These are phyloP conservation scores for Gortyna flavago DNA, from an alignment of 2,888 invertebrate genomes.

Conservation along the genomic window DNA sequence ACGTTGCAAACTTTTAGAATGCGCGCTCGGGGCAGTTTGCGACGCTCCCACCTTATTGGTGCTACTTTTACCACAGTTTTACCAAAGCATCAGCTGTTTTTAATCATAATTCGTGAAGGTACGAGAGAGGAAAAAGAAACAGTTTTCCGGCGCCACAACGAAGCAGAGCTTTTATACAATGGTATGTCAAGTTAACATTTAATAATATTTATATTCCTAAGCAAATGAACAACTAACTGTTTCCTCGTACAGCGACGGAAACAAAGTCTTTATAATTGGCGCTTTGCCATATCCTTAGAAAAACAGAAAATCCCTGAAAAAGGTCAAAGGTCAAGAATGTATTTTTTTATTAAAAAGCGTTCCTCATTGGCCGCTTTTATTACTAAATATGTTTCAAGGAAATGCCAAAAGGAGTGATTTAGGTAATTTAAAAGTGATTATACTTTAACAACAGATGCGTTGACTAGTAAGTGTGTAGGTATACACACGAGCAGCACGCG, in stretches of 20 bases:
- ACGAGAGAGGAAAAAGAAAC: not conserved
- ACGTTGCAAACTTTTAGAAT: not conserved
- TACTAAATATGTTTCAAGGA: constrained; percentile 4
- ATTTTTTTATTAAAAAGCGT: constrained; percentile 13
- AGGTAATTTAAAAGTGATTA: constrained; percentile 10
- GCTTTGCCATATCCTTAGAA: not conserved
- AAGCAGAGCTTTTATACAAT: not conserved
- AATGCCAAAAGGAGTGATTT: constrained; percentile 4
- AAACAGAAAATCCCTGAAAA: constrained; percentile 9
- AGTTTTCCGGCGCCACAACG: not conserved
- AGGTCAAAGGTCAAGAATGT: constrained; percentile 30
- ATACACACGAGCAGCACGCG: no score
- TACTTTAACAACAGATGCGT: not conserved
- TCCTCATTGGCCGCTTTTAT: constrained; percentile 7
- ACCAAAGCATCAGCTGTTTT: not conserved
- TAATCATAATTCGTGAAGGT: not conserved
- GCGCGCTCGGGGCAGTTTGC: not conserved
- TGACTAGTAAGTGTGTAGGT: not conserved
- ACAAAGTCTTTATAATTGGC: not conserved
- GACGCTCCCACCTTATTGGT: not conserved
- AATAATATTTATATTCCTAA: not conserved
- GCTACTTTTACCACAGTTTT: not conserved
- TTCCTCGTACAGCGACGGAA: not conserved
- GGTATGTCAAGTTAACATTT: not conserved
- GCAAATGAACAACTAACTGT: no score